phyloP scores from a whole-genome alignment of 37 sponge, comb jelly and placozoan species.

The Beroe forskalii region DNA sequence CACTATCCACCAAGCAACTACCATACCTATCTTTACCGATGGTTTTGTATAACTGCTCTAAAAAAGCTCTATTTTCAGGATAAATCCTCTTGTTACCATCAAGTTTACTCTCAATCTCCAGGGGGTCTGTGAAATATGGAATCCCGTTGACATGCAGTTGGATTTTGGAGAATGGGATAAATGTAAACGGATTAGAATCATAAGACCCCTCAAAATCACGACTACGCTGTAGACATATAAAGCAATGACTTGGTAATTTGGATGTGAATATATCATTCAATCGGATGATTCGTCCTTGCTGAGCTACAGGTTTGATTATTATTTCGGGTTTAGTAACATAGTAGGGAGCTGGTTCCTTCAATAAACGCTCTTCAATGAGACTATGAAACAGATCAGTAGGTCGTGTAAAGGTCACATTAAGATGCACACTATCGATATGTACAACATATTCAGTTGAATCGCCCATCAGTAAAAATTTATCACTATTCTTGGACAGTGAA shows the following conservation, averaged over 20 bases:
- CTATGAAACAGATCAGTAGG: background rate
- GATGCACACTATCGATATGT: background rate
- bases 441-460: background rate
- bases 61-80: background rate
- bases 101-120: background rate
- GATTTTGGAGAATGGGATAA: background rate
- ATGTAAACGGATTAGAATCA: background rate
- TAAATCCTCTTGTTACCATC: background rate
- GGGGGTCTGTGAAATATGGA: slow-evolving; percentile 22
- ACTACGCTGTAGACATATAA: background rate
- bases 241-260: background rate
- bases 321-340: slow-evolving; percentile 11
- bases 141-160: slow-evolving; percentile 9
- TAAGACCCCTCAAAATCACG: background rate
- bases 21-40: background rate
- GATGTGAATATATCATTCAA: background rate
- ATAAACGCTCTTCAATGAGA: slow-evolving; percentile 33
- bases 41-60: background rate
- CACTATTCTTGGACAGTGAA: background rate
- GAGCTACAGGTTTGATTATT: background rate
- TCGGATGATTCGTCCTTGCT: background rate
- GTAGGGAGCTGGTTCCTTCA: slow-evolving; percentile 12
- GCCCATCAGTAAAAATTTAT: background rate
- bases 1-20: background rate
- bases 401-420: background rate